Base-by-base conservation (phyloP, 2,888 invertebrate species). In the Leptopilina drosophilae region DNA sequence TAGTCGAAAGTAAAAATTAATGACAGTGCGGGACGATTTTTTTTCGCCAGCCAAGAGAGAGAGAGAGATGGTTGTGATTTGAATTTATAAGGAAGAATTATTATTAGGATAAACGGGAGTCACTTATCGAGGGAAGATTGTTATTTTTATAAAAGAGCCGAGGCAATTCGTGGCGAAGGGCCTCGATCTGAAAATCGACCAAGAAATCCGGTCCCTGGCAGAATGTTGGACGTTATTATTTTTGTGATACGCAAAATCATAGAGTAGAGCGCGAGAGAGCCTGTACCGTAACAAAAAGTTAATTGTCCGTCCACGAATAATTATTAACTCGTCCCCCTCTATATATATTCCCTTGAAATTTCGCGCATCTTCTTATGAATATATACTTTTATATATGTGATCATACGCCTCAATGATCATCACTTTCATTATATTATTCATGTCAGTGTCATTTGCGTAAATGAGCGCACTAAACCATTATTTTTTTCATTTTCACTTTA, bases 301-400 rank as follows among this genome's bases (percentile, higher is more conserved):
- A 90, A 90, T 90, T 88, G 88, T 88, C 88, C 85, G 88, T 86
- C 84, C 87, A 86, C 87, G 85, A 89, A 89, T 90, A 89, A 90
- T 90, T 91, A 90, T 88, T 89, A 84, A 83, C 12, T 80, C 66
- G 81, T 56, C 78, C 78, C 64, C 12, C 20, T 20, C n/a, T n/a
- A n/a, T n/a, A 20, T 20, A 20, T 42, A 81, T 77, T 26, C n/a
- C 12, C 69, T 69, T 14, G 26, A 14, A 20, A 49, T 53, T 69
- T 69, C 69, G n/a, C 69, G 69, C 69, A 53, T 69, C 46, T 69
- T 53, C 53, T 69, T 46, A 66, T 46, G 42, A n/a, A 42, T 66
- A 66, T 33, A 14, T 46, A 42, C 42, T 42, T 42, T 8, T 42
- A 42, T 1, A 42, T 42, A 42, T 49, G 14, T 14, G 49, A 53